Base-by-base conservation (phyloP, 1,140 invertebrate species). In the Plodia interpunctella region DNA sequence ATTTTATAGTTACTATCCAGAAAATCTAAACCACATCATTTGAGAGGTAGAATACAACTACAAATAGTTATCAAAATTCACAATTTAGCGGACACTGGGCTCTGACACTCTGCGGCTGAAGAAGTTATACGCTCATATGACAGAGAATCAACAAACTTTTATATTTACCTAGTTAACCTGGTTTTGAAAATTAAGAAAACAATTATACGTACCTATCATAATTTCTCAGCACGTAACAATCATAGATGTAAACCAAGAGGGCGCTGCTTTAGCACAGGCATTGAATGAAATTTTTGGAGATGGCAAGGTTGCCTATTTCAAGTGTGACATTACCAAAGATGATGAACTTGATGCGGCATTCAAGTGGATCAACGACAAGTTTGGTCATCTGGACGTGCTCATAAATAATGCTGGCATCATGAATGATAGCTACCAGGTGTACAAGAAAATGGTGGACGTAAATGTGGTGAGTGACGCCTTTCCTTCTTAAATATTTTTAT, bases 311-410 rank as follows among this genome's bases (percentile, higher is more conserved):
- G 73, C 74, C 52, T 76, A 81, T 44, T 57, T 88, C 9, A 83
- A 91, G 65, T 94, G 94, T 73, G 94, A 96, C 76, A 82, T 95
- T 0, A 90, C 87, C 0, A 90, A 92, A 19, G 90, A 93, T 54
- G 79, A 89, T 0, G 90, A 94, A 1, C 90, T 95, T 9, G 70
- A 90, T 20, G 74, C 73, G 6, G 90, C 92, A 55, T 94, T 94
- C 74, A 75, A 91, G 70, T 87, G 92, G 1, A 76, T 91, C 10
- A 63, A 73, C 0, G 80, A 91, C 5, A 80, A 92, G 21, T 44
- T 44, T 44, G 92, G 92, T 1, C 90, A 90, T 0, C 76, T 94
- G 8, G 91, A 94, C 70, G 87, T 94, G 5, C 90, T 93, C 25
- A 82, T 94, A 32, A 94, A 94, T 74, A 94, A 93, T 72, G 93